A percentile compares a stretch with the other conserved stretches of the same genome.
phyloP scores from a whole-genome alignment of 2,888 invertebrate genomes.

The Cephus runcator region DNA sequence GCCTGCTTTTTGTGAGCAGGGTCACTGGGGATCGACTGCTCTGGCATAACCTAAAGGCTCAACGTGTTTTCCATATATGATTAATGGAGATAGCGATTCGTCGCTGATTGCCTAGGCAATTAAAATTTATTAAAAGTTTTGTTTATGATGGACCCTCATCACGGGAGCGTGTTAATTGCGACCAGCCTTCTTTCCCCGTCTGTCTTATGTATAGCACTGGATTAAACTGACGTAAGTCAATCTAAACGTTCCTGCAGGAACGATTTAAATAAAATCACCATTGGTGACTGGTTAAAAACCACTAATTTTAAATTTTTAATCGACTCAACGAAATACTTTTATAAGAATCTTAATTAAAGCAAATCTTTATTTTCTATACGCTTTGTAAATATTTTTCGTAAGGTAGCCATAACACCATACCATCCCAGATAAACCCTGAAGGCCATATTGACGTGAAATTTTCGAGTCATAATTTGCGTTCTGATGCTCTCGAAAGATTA shows the following conservation, averaged over 20 bases:
- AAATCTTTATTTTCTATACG: background rate
- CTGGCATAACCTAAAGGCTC: conserved; percentile 8
- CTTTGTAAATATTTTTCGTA: background rate
- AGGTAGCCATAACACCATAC: background rate
- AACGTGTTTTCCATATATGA: conserved; percentile 20
- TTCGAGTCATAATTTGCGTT: conserved; percentile 17
- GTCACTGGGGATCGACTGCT: conserved; percentile 13
- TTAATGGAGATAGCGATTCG: conserved; percentile 19
- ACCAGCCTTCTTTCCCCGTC: background rate
- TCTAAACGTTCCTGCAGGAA: background rate
- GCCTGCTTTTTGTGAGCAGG: conserved; percentile 12
- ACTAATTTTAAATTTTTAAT: background rate
- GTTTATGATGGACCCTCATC: conserved; percentile 20
- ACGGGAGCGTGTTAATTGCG: conserved; percentile 13
- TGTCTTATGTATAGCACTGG: background rate
- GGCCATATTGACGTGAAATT: conserved; percentile 16
- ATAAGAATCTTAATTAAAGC: background rate
- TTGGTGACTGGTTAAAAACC: background rate
- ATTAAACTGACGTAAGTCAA: background rate
- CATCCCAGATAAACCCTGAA: background rate
- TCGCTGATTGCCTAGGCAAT: conserved; percentile 20
- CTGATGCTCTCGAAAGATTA: conserved; percentile 10
- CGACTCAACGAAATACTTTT: background rate
- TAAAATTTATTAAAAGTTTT: conserved; percentile 24
- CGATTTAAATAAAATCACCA: background rate